Conservation (phyloP, 2,113 vertebrate species). For the Lampris megalopsis region DNA sequence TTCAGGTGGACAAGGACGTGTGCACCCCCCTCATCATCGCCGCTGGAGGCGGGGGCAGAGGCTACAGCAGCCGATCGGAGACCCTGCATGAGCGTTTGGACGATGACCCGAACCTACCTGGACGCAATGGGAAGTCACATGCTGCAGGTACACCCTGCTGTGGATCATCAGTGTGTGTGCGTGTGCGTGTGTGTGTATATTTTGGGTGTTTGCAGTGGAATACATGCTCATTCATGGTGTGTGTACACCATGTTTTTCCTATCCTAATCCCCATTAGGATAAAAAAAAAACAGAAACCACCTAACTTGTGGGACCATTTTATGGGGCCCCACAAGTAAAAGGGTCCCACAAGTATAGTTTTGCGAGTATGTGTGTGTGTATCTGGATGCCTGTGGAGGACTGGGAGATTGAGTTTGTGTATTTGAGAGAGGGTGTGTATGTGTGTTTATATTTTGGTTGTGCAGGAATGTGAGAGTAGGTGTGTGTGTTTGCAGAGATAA, state of each 20-base stretch:
- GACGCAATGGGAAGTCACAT: constrained; percentile 91
- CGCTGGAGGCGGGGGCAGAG: constrained; percentile 94
- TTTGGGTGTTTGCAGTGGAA: background rate
- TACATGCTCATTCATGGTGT: background rate
- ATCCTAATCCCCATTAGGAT: too few relatives aligned
- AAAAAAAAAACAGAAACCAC: too few relatives aligned
- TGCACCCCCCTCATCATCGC: constrained; percentile 91
- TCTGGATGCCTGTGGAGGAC: background rate
- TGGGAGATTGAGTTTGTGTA: background rate
- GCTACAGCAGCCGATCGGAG: constrained; percentile 86
- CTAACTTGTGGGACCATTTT: too few relatives aligned
- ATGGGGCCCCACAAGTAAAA: too few relatives aligned
- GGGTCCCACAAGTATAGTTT: too few relatives aligned
- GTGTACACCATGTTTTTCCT: too few relatives aligned
- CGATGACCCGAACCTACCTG: constrained; percentile 86
- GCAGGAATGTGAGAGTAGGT: background rate
- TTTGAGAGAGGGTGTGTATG: background rate
- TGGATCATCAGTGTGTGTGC: background rate
- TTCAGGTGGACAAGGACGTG: constrained; percentile 88
- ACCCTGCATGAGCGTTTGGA: constrained; percentile 88
- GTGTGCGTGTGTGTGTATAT: constrained; percentile 1
- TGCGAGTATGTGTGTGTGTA: background rate
- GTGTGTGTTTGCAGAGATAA: background rate
- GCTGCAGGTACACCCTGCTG: constrained; percentile 85
- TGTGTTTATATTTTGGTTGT: background rate